These are phyloP conservation scores for Ylistrum balloti DNA, from an alignment of 1,140 invertebrate species.

Conservation along the genomic window DNA sequence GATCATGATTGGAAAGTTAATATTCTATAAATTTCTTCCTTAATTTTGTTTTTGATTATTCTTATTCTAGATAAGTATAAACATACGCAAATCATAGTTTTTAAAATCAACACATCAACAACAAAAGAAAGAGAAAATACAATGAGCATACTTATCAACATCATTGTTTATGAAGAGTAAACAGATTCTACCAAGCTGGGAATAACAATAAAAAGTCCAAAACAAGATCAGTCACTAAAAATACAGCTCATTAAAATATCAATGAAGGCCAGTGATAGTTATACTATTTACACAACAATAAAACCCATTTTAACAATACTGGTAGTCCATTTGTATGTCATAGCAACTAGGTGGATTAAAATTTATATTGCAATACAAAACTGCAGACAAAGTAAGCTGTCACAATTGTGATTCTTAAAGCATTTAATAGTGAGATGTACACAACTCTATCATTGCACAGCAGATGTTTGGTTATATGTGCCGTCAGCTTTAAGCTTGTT, in stretches of 20 bases:
- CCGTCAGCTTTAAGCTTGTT: too few species aligned
- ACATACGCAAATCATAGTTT: background rate
- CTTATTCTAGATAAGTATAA: background rate
- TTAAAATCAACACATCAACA: conserved; percentile 2
- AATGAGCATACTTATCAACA: background rate
- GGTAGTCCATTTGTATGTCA: background rate
- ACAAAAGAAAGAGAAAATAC: background rate
- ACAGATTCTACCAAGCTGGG: background rate
- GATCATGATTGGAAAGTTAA: background rate
- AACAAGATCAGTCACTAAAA: background rate
- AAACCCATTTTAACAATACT: background rate
- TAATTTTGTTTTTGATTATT: background rate
- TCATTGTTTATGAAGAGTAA: background rate
- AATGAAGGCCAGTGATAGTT: background rate
- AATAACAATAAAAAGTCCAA: background rate
- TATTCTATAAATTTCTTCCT: background rate
- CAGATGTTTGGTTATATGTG: background rate
- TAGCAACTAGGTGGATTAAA: background rate
- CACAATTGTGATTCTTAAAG: background rate
- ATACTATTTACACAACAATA: background rate
- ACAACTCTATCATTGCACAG: background rate
- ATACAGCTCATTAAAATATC: conserved; percentile 7
- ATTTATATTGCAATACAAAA: background rate
- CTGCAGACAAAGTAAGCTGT: background rate
- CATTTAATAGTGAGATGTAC: background rate